Evolutionary conservation across 2,797 vertebrate species (phyloP).

Genomic region (Chelmon rostratus): DNA sequence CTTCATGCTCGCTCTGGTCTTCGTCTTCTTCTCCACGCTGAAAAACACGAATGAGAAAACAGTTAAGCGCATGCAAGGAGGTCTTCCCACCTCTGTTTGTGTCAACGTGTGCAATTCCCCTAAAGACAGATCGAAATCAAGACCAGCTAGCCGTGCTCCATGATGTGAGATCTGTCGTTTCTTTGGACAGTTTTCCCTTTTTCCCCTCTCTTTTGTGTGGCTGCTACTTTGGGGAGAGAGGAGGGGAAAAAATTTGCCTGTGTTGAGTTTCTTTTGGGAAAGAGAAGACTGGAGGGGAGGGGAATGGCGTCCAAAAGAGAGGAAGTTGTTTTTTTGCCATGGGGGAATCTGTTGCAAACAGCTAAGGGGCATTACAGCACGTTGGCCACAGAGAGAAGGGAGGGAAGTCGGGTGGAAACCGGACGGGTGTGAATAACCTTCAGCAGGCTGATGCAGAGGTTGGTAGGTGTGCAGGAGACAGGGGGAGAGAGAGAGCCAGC

Average conservation of each 20-base stretch:
- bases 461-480: constrained; percentile 66
- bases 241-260: constrained; percentile 66
- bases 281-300: constrained; percentile 69
- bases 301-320: constrained; percentile 86
- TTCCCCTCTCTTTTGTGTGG: constrained; percentile 68
- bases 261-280: constrained; percentile 79
- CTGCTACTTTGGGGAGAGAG: constrained; percentile 72
- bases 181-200: constrained; percentile 68
- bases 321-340: constrained; percentile 81
- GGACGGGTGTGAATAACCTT: constrained; percentile 72
- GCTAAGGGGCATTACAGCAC: constrained; percentile 68
- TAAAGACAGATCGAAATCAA: constrained; percentile 50
- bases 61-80: background rate
- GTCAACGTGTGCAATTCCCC: constrained; percentile 3
- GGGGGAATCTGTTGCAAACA: constrained; percentile 73
- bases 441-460: constrained; percentile 69
- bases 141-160: constrained; percentile 46
- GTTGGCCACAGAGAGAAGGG: constrained; percentile 60
- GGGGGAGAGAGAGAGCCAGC: constrained; percentile 32
- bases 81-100: constrained; percentile 33
- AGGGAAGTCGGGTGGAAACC: constrained; percentile 54
- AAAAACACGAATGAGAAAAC: constrained; percentile 19
- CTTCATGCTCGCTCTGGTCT: constrained; percentile 46
- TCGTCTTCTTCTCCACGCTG: constrained; percentile 37
- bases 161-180: constrained; percentile 63